Evolutionary conservation across 2,797 vertebrate genomes (phyloP).

Genomic region (Paramormyrops hopkinsi): DNA sequence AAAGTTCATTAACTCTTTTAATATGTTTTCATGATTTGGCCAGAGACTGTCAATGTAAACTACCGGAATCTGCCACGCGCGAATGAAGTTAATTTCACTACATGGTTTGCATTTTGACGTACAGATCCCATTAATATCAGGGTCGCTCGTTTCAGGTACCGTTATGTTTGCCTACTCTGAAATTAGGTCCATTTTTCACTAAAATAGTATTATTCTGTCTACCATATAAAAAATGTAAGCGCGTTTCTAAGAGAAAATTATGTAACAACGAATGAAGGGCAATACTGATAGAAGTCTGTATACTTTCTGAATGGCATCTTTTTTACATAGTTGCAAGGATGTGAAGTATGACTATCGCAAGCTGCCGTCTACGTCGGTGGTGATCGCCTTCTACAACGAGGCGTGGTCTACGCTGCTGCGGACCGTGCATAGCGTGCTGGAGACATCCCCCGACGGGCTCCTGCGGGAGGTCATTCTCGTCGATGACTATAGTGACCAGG

Average conservation of each 20-base stretch:
- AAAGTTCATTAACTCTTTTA: not conserved
- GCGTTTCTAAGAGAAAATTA: not conserved
- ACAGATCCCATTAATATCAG: not conserved
- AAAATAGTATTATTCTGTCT: not conserved
- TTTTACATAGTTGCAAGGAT: conserved; percentile 71
- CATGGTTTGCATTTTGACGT: not conserved
- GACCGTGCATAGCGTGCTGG: conserved; percentile 85
- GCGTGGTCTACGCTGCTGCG: conserved; percentile 81
- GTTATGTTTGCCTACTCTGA: not conserved
- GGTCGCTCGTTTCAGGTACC: not conserved
- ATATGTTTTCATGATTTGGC: not conserved
- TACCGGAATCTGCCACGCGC: not conserved
- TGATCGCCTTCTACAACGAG: conserved; percentile 85
- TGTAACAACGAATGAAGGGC: not conserved
- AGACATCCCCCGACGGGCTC: conserved; percentile 86
- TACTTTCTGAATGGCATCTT: not conserved
- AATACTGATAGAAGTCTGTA: not conserved
- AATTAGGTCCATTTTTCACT: not conserved
- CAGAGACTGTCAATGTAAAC: not conserved
- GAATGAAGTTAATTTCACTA: not conserved
- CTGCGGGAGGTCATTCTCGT: conserved; percentile 88
- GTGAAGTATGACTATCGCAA: conserved; percentile 66
- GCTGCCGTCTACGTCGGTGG: conserved; percentile 70
- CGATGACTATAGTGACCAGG: conserved; percentile 95
- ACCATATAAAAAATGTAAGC: not conserved